These are phyloP conservation scores for Actenoides lindsayi DNA, from an alignment of 2,113 vertebrate species.

Conservation along the genomic window DNA sequence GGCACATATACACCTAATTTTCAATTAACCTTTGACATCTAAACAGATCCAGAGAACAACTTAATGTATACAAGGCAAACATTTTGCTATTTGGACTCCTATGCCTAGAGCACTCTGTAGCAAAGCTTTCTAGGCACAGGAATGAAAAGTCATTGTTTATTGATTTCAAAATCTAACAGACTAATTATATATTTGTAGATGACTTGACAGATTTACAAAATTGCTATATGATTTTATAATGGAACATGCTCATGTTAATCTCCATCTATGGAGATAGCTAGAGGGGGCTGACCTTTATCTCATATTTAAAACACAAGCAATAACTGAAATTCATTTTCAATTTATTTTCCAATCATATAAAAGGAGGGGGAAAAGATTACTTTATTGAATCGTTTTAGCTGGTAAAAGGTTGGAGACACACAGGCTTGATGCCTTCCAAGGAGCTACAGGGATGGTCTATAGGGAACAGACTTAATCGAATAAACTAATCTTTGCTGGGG, in stretches of 20 bases:
- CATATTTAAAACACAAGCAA: conserved; percentile 84
- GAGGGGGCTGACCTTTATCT: conserved; percentile 78
- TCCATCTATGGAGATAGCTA: conserved; percentile 68
- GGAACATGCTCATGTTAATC: conserved; percentile 70
- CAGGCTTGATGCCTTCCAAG: conserved; percentile 64
- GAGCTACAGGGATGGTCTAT: conserved; percentile 71
- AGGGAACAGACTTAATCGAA: conserved; percentile 79
- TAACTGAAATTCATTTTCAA: conserved; percentile 85
- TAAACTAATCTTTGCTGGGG: conserved; percentile 81
- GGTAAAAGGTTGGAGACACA: conserved; percentile 70
- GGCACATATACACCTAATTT: background rate
- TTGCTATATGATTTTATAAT: conserved; percentile 72
- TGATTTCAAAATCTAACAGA: conserved; percentile 60
- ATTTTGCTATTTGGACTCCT: background rate
- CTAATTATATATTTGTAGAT: conserved; percentile 76
- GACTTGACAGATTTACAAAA: conserved; percentile 62
- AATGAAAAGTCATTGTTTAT: conserved; percentile 57
- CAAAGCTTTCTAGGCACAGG: conserved; percentile 23
- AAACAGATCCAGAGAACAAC: conserved; percentile 5
- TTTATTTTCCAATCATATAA: conserved; percentile 86
- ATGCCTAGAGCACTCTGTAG: conserved; percentile 41
- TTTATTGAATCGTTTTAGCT: conserved; percentile 76
- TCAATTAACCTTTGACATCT: background rate
- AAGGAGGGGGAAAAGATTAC: conserved; percentile 76
- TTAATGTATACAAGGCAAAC: background rate